Base-by-base conservation (phyloP, 2,888 invertebrate genomes). In the Heliothis peltigera region DNA sequence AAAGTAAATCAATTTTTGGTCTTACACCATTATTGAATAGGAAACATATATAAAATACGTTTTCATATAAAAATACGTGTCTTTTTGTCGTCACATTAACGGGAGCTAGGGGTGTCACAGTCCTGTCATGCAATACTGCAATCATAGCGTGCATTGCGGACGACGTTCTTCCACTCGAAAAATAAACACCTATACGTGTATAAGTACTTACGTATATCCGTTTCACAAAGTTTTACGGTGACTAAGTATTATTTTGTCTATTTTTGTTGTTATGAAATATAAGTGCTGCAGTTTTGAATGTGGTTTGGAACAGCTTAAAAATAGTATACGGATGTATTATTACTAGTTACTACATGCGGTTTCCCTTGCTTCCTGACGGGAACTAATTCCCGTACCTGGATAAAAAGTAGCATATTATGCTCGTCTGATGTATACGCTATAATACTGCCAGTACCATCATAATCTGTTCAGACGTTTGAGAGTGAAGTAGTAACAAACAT, bases 71-170 rank as follows among this genome's bases (percentile, higher is more conserved):
- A 56, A 52, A 44, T 62, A 73, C 64, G 66, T 78, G 78, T 80
- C 69, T 60, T 74, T 76, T 75, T 77, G 77, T 78, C 71, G 73
- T 72, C 71, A 71, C 69, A 82, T 79, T 80, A 80, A 78, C 71
- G 72, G 72, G 83, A 54, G 82, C 81, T 79, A 82, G 80, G 83
- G 84, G 86, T 84, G 71, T 78, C 70, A 61, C 81, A 69, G 52
- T 56, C 75, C 68, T 86, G 87, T 84, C 91, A 91, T 91, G 91
- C 91, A 87, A 91, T 89, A 84, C 83, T 84, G 89, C 89, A 91
- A 91, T 91, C 90, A 91, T 89, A 78, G 84, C 90, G 87, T 89
- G 88, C 83, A 81, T 55, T 64, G 71, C 80, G 63, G 75, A 75
- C 75, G 72, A 57, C 74, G 79, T 76, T 79, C 79, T 81, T 77